Evolutionary conservation across 2,113 vertebrate species (phyloP).

Genomic region (Salvator merianae): DNA sequence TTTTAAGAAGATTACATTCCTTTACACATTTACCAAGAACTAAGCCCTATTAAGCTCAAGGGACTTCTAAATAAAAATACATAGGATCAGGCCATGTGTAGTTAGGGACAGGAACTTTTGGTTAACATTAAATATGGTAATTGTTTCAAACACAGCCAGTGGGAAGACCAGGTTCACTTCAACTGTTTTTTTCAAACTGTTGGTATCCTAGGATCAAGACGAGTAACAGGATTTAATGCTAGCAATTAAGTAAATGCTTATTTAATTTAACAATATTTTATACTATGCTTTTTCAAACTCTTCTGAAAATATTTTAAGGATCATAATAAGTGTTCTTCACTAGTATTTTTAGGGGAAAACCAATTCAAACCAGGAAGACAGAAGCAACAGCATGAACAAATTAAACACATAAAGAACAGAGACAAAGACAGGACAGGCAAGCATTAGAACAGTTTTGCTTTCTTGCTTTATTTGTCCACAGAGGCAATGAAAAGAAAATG

Average conservation of each 20-base stretch:
- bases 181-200: neutral
- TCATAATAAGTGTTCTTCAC: neutral
- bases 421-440: conserved; percentile 24
- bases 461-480: conserved; percentile 65
- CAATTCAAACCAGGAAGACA: conserved; percentile 21
- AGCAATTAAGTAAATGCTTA: neutral
- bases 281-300: neutral
- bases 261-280: neutral
- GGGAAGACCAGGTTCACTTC: neutral
- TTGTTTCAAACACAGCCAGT: neutral
- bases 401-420: neutral
- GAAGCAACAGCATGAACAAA: conserved; percentile 42
- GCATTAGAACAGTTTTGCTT: neutral
- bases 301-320: neutral
- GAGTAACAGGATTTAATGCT: neutral
- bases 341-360: conserved; percentile 25
- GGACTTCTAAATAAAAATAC: neutral
- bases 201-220: neutral
- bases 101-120: neutral
- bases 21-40: neutral
- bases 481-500: neutral
- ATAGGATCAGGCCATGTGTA: neutral
- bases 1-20: neutral
- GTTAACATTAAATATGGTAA: neutral
- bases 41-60: neutral